Evolutionary conservation across 2,113 vertebrate genomes (phyloP).

Genomic region (Pluvialis apricaria): DNA sequence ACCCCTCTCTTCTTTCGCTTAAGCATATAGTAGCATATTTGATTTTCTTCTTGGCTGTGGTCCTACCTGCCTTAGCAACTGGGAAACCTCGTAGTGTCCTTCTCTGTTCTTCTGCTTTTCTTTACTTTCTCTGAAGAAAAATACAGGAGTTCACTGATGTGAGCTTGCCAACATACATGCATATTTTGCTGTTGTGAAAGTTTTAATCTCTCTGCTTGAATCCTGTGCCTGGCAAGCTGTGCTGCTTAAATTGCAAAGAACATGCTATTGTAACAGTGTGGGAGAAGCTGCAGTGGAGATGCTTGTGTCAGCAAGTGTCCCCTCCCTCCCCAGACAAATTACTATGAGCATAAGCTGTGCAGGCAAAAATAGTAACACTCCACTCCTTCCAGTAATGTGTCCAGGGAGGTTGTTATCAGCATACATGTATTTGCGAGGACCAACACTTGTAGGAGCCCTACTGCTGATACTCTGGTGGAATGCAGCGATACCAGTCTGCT

Average conservation of each 20-base stretch:
- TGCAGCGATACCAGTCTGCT: not conserved
- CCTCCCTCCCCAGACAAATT: not conserved
- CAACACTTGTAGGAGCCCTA: not conserved
- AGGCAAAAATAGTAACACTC: not conserved
- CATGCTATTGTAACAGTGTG: not conserved
- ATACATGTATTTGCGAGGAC: not conserved
- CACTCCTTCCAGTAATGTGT: not conserved
- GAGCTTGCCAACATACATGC: not conserved
- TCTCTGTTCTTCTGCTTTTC: not conserved
- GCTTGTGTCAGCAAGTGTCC: not conserved
- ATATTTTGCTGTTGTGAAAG: not conserved
- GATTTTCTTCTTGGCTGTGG: not conserved
- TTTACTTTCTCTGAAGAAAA: not conserved
- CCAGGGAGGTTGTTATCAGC: not conserved
- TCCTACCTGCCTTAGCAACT: not conserved
- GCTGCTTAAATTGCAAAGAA: not conserved
- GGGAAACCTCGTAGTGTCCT: not conserved
- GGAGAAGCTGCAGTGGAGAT: not conserved
- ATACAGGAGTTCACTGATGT: not conserved
- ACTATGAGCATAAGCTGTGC: not conserved
- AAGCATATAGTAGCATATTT: not conserved
- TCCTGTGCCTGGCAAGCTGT: not conserved
- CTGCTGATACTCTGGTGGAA: not conserved
- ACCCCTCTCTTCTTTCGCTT: not conserved
- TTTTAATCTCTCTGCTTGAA: not conserved